Evolutionary conservation across 2,888 invertebrate genomes (phyloP), one percentile per base, ranked within the genome.

Genomic region (Apodemia zela): DNA sequence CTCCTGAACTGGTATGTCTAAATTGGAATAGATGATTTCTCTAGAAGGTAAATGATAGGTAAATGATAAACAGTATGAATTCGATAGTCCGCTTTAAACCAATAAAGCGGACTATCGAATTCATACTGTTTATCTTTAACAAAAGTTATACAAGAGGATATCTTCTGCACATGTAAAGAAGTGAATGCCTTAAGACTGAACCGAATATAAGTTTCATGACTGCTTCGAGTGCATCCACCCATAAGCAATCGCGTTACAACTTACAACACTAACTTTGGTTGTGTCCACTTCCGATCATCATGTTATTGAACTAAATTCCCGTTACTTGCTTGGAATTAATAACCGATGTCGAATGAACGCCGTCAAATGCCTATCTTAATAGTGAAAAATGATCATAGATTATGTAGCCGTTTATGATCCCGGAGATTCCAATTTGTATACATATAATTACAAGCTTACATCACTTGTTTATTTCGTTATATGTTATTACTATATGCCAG

Each of bases 261-360:
- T 62, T 62, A 33, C 62, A 58, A 57, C 59, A 63, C 47, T 33
- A 13, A 47, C 54, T 59, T 11, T 18, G 54, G 18, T 62, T 59
- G 42, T 60, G 60, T 60, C 18, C 60, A 42, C 21, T 54, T 54
- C 45, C 47, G 58, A 62, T 33, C 58, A 59, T 51, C 59, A 59
- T 73, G 74, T 75, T 76, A 73, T 75, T 72, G 73, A 73, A 76
- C 76, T 74, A 72, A 77, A 78, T 76, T 80, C 73, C 83, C 82
- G 81, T 84, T 84, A 85, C 78, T 76, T 79, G 85, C 78, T 76
- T 79, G 73, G 80, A 80, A 81, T 85, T 83, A 85, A 81, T 80
- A 74, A 67, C 67, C 67, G 78, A 73, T 73, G 74, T 71, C 75
- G 74, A 78, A 78, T 77, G 74, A 69, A 69, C 74, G 72, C 71